These are phyloP conservation scores for Microplitis mediator DNA, from an alignment of 1,140 invertebrate species.

Conservation along the genomic window DNA sequence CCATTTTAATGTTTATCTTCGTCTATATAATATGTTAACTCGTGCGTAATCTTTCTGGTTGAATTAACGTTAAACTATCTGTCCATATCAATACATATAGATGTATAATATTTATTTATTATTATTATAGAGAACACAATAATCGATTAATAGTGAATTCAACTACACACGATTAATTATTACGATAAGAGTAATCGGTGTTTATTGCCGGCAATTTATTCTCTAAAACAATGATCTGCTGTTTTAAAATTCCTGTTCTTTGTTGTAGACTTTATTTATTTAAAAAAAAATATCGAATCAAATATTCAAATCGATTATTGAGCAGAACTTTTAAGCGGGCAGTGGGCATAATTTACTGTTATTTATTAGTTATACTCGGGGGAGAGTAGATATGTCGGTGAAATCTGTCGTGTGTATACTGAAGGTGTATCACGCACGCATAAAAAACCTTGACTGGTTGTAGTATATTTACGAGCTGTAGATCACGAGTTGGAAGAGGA, in stretches of 20 bases:
- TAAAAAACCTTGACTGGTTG: slow-evolving; percentile 24
- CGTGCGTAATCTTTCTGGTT: slow-evolving; percentile 15
- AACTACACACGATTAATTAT: too few species aligned
- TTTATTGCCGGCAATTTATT: too few species aligned
- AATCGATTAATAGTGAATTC: too few species aligned
- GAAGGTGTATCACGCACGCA: slow-evolving; percentile 16
- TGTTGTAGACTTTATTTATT: too few species aligned
- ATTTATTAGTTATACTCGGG: slow-evolving; percentile 4
- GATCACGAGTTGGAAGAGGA: slow-evolving; percentile 30
- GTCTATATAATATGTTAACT: not conserved
- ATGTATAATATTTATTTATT: not conserved
- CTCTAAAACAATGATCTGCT: too few species aligned
- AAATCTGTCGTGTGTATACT: slow-evolving; percentile 8
- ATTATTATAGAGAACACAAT: too few species aligned
- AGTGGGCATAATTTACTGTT: slow-evolving; percentile 18
- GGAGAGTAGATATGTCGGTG: not conserved
- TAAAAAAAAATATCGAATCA: not conserved
- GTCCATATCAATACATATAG: not conserved
- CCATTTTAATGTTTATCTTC: not conserved
- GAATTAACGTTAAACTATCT: not conserved
- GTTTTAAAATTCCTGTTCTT: too few species aligned
- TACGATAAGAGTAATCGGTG: too few species aligned
- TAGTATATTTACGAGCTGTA: slow-evolving; percentile 33
- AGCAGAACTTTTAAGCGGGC: not conserved
- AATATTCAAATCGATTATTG: slow-evolving; percentile 1